Conservation (phyloP, 2,888 invertebrate species). For the Stenotaenia linearis region DNA sequence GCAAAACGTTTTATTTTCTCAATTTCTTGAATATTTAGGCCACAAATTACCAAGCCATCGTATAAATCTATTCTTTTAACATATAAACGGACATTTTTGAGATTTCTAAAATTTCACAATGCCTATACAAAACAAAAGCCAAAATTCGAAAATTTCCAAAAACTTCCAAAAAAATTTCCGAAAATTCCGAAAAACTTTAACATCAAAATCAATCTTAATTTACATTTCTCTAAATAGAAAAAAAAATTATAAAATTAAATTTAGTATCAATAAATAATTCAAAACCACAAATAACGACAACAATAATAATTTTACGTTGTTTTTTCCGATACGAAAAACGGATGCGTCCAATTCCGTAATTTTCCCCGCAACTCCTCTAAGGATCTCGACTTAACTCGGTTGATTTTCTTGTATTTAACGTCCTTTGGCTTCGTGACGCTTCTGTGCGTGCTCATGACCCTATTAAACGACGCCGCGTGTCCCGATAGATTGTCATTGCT, state of each 20-base stretch:
- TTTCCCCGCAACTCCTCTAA: slow-evolving; percentile 72
- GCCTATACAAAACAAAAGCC: not conserved
- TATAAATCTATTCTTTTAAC: not conserved
- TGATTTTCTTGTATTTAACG: slow-evolving; percentile 83
- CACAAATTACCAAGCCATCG: not conserved
- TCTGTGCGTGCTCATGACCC: slow-evolving; percentile 84
- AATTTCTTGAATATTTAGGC: not conserved
- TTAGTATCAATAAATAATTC: not conserved
- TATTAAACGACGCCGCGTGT: slow-evolving; percentile 58
- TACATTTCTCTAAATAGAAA: not conserved
- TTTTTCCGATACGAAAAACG: slow-evolving; percentile 30
- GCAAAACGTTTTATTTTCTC: not conserved
- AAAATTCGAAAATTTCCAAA: not conserved
- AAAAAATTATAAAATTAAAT: not conserved
- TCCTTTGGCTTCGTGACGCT: slow-evolving; percentile 86
- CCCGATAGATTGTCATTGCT: slow-evolving; percentile 35
- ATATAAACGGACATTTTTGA: too few relatives aligned
- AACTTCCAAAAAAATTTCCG: not conserved
- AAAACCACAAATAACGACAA: too few relatives aligned
- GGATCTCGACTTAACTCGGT: slow-evolving; percentile 83
- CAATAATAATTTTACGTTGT: not conserved
- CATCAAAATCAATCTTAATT: too few relatives aligned
- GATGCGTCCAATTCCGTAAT: slow-evolving; percentile 34
- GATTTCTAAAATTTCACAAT: not conserved
- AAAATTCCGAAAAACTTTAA: not conserved